Base-by-base conservation (phyloP, 1,140 invertebrate species). In the Latrodectus geometricus region DNA sequence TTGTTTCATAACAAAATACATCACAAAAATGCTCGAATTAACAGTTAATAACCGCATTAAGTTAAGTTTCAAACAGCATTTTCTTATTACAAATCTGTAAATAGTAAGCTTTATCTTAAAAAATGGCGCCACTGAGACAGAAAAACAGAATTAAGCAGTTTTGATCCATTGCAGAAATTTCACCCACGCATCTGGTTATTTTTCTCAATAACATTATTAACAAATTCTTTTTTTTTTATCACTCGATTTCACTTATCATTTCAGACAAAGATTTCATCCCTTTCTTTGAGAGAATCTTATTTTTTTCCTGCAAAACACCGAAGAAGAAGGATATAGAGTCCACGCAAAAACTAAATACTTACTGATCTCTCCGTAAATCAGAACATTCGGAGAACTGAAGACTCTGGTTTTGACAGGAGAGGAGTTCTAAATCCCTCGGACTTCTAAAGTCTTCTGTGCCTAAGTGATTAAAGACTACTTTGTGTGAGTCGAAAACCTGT, bases 391-490 rank as follows among this genome's bases (percentile, higher is more conserved):
- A 23, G 54, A 14, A 15, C 68, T 69, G 9, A 23, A 17, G 11
- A 15, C 68, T 69, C 68, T 69, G 68, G 17, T n/a, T n/a, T 69
- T 69, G 68, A 69, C 68, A 69, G 20, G n/a, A 69, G n/a, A 23
- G 35, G 5, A 35, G 68, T 69, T 69, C n/a, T 69, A 69, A 69
- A 69, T 69, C 68, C 68, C 8, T 35, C 9, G 21, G 68, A 20
- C 54, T n/a, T 21, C 68, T 11, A 69, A 69, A 69, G 68, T 8
- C 68, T 69, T 20, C 68, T 7, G 68, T 23, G 68, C 17, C 68
- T 69, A 49, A 9, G 35, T 73, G 80, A 82, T 82, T 82, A 82
- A 82, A 82, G 69, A 82, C 50, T 82, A 72, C 78, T 81, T 69
- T 54, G 78, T 54, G 78, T 8, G 52, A 74, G 80, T 82, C 69